Percentiles rank a stretch among this genome's conserved stretches.
These are phyloP conservation scores for Torymus tubicola DNA, from an alignment of 2,888 invertebrate genomes.

Conservation along the genomic window DNA sequence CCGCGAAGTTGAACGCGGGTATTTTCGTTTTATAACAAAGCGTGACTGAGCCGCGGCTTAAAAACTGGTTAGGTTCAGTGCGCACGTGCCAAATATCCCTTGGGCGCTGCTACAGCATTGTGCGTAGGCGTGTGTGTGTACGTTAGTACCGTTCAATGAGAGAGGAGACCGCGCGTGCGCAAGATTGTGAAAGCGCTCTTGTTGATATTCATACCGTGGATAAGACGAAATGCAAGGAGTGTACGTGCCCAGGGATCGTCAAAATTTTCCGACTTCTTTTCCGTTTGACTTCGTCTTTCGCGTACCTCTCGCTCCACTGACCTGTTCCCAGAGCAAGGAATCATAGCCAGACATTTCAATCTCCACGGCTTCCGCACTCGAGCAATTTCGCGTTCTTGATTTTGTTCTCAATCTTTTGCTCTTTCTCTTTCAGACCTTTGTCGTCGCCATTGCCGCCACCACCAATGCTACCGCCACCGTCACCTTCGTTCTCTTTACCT, in stretches of 20 bases:
- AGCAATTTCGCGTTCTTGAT: conserved; percentile 40
- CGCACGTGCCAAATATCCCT: background rate
- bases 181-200: background rate
- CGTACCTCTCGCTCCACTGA: background rate
- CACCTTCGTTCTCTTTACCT: conserved; percentile 11
- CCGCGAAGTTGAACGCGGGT: background rate
- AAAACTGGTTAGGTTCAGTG: conserved; percentile 1
- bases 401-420: conserved; percentile 1
- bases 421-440: background rate
- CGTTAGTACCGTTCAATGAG: too few species aligned
- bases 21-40: background rate
- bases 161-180: too few species aligned
- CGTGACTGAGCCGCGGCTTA: background rate
- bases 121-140: too few species aligned
- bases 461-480: too few species aligned
- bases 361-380: background rate
- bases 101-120: too few species aligned
- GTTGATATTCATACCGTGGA: conserved; percentile 42
- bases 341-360: conserved; percentile 39
- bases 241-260: conserved; percentile 1
- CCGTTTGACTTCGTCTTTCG: background rate
- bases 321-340: background rate
- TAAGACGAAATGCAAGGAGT: background rate
- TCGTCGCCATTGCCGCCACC: too few species aligned
- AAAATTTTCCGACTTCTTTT: background rate